phyloP scores from a whole-genome alignment of 2,888 invertebrate genomes.

The Dione juno region DNA sequence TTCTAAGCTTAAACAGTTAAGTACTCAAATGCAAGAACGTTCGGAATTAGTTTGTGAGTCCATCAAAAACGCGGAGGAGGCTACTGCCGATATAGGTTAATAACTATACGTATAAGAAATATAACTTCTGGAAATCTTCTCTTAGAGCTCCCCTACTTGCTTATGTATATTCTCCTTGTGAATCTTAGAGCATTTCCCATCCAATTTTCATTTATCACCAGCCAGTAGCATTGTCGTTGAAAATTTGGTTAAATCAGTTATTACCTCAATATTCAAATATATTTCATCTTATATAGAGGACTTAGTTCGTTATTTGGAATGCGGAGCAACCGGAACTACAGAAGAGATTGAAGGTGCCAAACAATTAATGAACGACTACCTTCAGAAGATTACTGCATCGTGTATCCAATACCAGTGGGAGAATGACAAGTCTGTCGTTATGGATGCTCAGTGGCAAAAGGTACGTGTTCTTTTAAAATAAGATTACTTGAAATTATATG shows the following conservation, averaged over 20 bases:
- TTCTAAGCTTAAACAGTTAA: slow-evolving; percentile 52
- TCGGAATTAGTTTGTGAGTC: slow-evolving; percentile 53
- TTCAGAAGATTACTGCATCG: slow-evolving; percentile 50
- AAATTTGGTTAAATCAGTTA: too few species aligned
- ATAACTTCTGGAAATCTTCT: too few species aligned
- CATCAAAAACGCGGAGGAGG: slow-evolving; percentile 49
- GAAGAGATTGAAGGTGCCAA: slow-evolving; percentile 55
- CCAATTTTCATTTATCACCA: too few species aligned
- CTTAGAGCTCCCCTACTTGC: too few species aligned
- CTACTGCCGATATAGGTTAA: slow-evolving; percentile 55
- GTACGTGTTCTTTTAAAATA: slow-evolving; percentile 50
- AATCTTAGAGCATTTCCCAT: too few species aligned
- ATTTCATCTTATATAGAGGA: slow-evolving; percentile 53
- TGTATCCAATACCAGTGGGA: slow-evolving; percentile 61
- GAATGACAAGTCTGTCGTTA: slow-evolving; percentile 55
- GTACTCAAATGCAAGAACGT: slow-evolving; percentile 56
- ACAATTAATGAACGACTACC: slow-evolving; percentile 51
- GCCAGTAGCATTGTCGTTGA: too few species aligned
- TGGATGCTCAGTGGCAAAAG: slow-evolving; percentile 60
- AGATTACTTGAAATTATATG: too few species aligned
- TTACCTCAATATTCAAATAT: too few species aligned
- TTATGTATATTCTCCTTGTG: too few species aligned
- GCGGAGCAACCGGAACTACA: slow-evolving; percentile 59
- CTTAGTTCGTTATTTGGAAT: slow-evolving; percentile 59
- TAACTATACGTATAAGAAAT: background rate